phyloP scores from a whole-genome alignment of 2,888 invertebrate genomes.

The Phyllotreta striolata region DNA sequence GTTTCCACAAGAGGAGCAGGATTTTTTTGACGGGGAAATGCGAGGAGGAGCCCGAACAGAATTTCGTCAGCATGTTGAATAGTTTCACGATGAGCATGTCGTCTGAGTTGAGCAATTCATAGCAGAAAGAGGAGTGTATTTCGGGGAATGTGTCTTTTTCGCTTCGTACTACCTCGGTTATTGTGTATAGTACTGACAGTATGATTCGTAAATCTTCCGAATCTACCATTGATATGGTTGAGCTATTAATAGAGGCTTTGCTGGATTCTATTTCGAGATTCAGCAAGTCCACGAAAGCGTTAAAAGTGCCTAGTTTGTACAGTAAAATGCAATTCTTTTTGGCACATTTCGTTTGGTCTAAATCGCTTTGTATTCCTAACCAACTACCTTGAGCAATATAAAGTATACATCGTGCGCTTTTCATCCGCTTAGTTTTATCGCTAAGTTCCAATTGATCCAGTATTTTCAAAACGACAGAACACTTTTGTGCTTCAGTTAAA shows the following conservation, averaged over 20 bases:
- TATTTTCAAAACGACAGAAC: constrained; percentile 83
- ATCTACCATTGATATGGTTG: constrained; percentile 86
- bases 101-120: constrained; percentile 73
- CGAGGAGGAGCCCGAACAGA: constrained; percentile 94
- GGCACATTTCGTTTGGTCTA: constrained; percentile 87
- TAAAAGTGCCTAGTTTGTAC: constrained; percentile 89
- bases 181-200: constrained; percentile 91
- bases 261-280: constrained; percentile 93
- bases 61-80: constrained; percentile 94
- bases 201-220: constrained; percentile 92
- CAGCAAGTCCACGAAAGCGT: constrained; percentile 89
- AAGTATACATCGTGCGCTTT: constrained; percentile 90
- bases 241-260: constrained; percentile 73
- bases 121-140: constrained; percentile 66
- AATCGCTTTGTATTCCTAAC: constrained; percentile 92
- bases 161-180: constrained; percentile 91
- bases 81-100: constrained; percentile 88
- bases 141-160: constrained; percentile 64
- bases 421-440: constrained; percentile 82
- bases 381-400: constrained; percentile 95
- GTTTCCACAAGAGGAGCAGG: constrained; percentile 90
- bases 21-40: constrained; percentile 99
- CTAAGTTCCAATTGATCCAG: constrained; percentile 92
- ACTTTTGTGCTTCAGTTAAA: constrained; percentile 72
- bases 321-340: constrained; percentile 85